These are phyloP conservation scores for Drosophila nigricruria DNA, from an alignment of 2,888 invertebrate species.

Conservation along the genomic window DNA sequence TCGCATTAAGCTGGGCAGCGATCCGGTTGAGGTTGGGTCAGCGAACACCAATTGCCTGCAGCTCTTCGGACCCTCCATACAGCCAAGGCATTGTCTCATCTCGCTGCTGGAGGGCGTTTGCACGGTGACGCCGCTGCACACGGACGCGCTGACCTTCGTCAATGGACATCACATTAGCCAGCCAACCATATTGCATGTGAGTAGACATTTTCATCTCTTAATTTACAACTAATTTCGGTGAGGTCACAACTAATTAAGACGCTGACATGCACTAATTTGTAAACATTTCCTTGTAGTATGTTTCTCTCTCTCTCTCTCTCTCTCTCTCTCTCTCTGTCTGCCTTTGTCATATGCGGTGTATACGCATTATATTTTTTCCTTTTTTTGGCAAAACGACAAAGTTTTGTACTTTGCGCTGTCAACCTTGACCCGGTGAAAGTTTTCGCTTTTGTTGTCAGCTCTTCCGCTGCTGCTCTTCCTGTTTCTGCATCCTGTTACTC, in stretches of 20 bases:
- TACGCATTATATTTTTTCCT: conserved; percentile 31
- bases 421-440: conserved; percentile 62
- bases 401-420: conserved; percentile 23
- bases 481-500: conserved; percentile 9
- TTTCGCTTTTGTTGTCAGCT: conserved; percentile 13
- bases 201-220: conserved; percentile 43
- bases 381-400: conserved; percentile 13
- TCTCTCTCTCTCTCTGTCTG: background rate
- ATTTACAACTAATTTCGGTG: background rate
- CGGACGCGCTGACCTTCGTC: conserved; percentile 97
- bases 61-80: conserved; percentile 95
- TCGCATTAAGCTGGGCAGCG: conserved; percentile 87
- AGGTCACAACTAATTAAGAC: conserved; percentile 12
- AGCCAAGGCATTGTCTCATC: conserved; percentile 97
- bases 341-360: background rate
- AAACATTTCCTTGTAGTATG: conserved; percentile 43
- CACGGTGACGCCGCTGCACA: conserved; percentile 95
- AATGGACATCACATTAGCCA: conserved; percentile 96
- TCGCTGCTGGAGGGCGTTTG: conserved; percentile 97
- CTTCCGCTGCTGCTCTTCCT: conserved; percentile 1
- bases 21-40: conserved; percentile 90
- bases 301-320: background rate
- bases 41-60: conserved; percentile 93
- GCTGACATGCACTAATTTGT: conserved; percentile 16
- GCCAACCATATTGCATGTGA: conserved; percentile 94